These are phyloP conservation scores for Hetaerina americana DNA, from an alignment of 1,140 invertebrate genomes.

Conservation along the genomic window DNA sequence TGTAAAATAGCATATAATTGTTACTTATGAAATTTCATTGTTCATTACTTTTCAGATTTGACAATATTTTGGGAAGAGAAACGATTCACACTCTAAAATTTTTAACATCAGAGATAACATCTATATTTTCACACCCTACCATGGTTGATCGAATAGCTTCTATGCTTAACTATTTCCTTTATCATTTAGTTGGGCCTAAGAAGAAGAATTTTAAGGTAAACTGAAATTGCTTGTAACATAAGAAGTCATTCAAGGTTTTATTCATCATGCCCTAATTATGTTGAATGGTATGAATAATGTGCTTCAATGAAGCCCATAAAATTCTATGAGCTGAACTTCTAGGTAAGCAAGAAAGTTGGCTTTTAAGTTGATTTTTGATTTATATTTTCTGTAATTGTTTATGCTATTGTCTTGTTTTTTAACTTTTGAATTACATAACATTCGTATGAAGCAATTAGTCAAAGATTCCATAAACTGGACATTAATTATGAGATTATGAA, in stretches of 20 bases:
- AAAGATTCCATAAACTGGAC: too few relatives aligned
- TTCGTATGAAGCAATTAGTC: too few relatives aligned
- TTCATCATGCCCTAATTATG: background rate
- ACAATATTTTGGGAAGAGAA: conserved; percentile 82
- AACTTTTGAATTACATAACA: too few relatives aligned
- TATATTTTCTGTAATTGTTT: too few relatives aligned
- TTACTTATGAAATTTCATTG: too few relatives aligned
- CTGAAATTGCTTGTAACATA: too few relatives aligned
- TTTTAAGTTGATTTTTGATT: too few relatives aligned
- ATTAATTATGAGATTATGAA: too few relatives aligned
- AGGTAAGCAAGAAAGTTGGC: too few relatives aligned
- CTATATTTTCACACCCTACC: conserved; percentile 79
- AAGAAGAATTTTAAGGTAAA: conserved; percentile 72
- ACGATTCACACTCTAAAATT: conserved; percentile 77
- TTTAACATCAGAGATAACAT: conserved; percentile 69
- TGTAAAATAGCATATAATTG: too few relatives aligned
- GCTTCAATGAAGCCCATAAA: background rate
- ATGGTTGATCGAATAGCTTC: conserved; percentile 86
- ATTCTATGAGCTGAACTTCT: too few relatives aligned
- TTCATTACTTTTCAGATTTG: conserved; percentile 53
- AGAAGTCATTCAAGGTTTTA: conserved; percentile 1
- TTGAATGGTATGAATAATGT: background rate
- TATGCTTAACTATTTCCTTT: conserved; percentile 92
- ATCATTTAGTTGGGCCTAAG: conserved; percentile 76
- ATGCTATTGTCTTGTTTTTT: too few relatives aligned